phyloP scores from a whole-genome alignment of 2,113 vertebrate genomes.

The Dasyornis broadbenti region DNA sequence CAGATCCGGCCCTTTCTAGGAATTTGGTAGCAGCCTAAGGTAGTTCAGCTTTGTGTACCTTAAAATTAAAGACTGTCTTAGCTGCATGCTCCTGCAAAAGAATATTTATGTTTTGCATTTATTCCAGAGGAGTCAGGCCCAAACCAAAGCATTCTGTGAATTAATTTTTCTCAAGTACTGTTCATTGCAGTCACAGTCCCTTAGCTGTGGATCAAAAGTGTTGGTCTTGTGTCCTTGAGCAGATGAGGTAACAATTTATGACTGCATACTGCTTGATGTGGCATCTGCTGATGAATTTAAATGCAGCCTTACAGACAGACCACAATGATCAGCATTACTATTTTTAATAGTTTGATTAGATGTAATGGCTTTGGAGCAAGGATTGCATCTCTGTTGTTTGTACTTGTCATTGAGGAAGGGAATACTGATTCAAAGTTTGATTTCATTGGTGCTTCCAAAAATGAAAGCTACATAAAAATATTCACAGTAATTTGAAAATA shows the following conservation, averaged over 20 bases:
- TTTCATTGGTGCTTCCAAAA: not conserved
- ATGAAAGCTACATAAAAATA: not conserved
- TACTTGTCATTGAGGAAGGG: not conserved
- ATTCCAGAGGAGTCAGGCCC: not conserved
- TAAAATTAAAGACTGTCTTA: not conserved
- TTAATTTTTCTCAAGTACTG: not conserved
- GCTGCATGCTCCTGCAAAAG: rapidly evolving
- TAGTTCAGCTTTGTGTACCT: not conserved
- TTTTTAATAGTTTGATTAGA: constrained; percentile 3
- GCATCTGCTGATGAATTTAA: not conserved
- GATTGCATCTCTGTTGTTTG: not conserved
- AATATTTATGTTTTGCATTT: not conserved
- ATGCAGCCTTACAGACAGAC: not conserved
- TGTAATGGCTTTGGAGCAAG: not conserved
- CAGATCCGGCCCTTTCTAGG: not conserved
- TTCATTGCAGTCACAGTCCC: not conserved
- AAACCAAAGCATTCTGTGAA: not conserved
- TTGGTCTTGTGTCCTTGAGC: not conserved
- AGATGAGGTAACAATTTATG: not conserved
- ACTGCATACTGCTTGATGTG: not conserved
- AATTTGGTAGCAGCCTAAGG: not conserved
- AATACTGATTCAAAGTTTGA: not conserved
- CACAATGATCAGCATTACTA: not conserved
- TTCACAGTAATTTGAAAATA: not conserved
- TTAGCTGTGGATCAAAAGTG: not conserved